Percentiles rank a stretch among this genome's conserved stretches.
These are phyloP conservation scores for Liparis tanakae DNA, from an alignment of 2,797 vertebrate genomes.

Conservation along the genomic window DNA sequence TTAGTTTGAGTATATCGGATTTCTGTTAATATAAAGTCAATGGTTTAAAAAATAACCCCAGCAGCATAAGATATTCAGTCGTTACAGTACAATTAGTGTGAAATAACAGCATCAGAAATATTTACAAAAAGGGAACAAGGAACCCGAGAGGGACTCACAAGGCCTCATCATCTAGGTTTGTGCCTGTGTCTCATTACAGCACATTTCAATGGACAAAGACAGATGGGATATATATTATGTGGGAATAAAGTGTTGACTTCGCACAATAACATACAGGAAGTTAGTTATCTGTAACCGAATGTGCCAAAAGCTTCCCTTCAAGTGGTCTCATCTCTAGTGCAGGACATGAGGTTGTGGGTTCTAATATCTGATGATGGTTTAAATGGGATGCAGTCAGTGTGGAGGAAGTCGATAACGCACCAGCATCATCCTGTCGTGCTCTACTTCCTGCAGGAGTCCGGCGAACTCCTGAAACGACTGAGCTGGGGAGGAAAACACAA, in stretches of 20 bases:
- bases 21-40: background rate
- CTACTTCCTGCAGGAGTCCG: constrained; percentile 93
- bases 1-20: background rate
- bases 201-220: background rate
- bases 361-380: constrained; percentile 14
- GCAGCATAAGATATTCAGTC: background rate
- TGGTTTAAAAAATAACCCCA: background rate
- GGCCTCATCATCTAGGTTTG: background rate
- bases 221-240: background rate
- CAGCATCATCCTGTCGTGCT: constrained; percentile 97
- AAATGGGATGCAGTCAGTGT: constrained; percentile 37
- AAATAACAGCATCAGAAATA: constrained; percentile 1
- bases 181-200: background rate
- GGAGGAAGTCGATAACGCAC: constrained; percentile 82
- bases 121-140: constrained; percentile 32
- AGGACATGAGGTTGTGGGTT: constrained; percentile 12
- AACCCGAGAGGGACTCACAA: background rate
- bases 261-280: background rate
- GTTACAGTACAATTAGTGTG: background rate
- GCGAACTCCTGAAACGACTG: constrained; percentile 98
- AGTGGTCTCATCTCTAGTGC: background rate
- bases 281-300: background rate
- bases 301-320: background rate
- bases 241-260: background rate
- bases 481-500: constrained; percentile 76